Conservation (phyloP, 2,888 invertebrate genomes). For the Calameuta idolon region DNA sequence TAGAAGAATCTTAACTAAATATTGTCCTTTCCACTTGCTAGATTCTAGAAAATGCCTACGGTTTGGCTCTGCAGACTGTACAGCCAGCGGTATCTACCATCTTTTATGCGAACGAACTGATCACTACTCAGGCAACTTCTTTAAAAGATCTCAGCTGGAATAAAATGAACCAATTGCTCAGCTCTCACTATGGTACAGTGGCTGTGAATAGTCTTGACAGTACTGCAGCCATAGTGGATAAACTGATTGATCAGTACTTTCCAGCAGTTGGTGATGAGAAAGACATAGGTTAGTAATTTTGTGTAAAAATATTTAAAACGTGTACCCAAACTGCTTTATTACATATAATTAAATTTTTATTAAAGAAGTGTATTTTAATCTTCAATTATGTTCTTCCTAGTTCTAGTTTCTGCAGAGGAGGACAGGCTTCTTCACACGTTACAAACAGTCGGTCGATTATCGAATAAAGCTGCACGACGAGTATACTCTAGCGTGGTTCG, state of each 20-base stretch:
- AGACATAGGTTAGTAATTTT: constrained; percentile 29
- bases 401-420: constrained; percentile 70
- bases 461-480: constrained; percentile 78
- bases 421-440: constrained; percentile 79
- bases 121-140: constrained; percentile 73
- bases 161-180: constrained; percentile 78
- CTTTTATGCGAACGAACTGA: constrained; percentile 68
- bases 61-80: constrained; percentile 48
- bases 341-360: constrained; percentile 27
- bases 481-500: constrained; percentile 76
- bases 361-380: constrained; percentile 19
- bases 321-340: constrained; percentile 31
- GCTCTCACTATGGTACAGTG: constrained; percentile 77
- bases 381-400: constrained; percentile 61
- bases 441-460: constrained; percentile 79
- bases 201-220: constrained; percentile 77
- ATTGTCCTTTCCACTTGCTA: constrained; percentile 21
- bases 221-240: constrained; percentile 78
- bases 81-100: constrained; percentile 64
- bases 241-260: constrained; percentile 80
- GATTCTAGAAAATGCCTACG: constrained; percentile 58
- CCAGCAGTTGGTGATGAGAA: constrained; percentile 68
- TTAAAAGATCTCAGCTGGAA: constrained; percentile 79
- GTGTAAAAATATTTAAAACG: constrained; percentile 1
- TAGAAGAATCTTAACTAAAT: no score